Evolutionary conservation across 23 tunicate species (phyloP), one percentile per base, ranked within the genome.

Genomic region (Trididemnum miniatum): DNA sequence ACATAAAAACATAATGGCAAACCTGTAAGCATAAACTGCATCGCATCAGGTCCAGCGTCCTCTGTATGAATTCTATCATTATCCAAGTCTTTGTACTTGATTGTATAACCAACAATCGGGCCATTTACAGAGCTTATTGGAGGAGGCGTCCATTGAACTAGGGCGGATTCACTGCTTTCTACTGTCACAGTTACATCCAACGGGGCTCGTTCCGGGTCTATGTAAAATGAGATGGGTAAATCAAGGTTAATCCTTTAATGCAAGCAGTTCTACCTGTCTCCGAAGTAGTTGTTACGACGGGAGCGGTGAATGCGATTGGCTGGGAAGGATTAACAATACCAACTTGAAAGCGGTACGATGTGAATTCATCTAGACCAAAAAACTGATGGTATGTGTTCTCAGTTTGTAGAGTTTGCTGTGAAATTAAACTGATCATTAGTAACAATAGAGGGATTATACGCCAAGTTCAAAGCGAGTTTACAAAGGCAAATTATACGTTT

Each of bases 151-250:
- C 90, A 86, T 20, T 28, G 34, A 2, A 86, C 80, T 20, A 54
- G 15, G 31, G 79, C 90, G 4, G 39, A 29, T 60, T 71, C 77
- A 3, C 77, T 71, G 51, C 71, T 37, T 36, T 69, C 84, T 29
- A 59, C 20, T 1, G 27, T 31, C 33, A 79, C 84, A 0, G 62
- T 39, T 31, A 86, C 44, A 38, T 86, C 80, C 7, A 4, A 39
- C 9, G 90, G 90, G 2, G 90, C 65, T 15, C 9, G 35, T 2
- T 71, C 73, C 23, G 90, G 90, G 4, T 35, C 90, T 86, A 36
- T 38, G 74, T 23, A 71, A 80, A 31, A 2, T 23, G 20, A n/a
- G 0, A 65, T 4, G 20, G 75, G 38, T 31, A 67, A 3, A 12
- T 67, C 38, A 7, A 33, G 37, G 31, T 32, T 4, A 67, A 33